A percentile compares a stretch with the other conserved stretches of the same genome.
Evolutionary conservation across 2,113 vertebrate genomes (phyloP).

Genomic region (Elgaria multicarinata): DNA sequence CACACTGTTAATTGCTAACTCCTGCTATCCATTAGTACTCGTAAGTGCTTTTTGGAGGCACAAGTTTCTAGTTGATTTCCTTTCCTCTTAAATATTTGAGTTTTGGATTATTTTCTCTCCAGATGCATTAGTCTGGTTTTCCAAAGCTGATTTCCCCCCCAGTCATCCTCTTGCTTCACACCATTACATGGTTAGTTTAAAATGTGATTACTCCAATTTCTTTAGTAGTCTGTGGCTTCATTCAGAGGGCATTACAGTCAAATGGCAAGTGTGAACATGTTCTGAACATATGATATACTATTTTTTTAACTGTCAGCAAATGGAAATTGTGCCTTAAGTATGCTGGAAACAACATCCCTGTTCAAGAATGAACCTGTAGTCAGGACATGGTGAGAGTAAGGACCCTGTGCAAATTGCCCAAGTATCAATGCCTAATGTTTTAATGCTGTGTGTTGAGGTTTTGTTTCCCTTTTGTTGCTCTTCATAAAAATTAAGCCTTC

Average conservation of each 20-base stretch:
- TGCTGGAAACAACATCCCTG: not conserved
- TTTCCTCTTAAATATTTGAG: slow-evolving; percentile 10
- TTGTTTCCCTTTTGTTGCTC: not conserved
- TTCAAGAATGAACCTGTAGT: not conserved
- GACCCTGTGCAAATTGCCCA: not conserved
- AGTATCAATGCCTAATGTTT: not conserved
- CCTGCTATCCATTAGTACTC: not conserved
- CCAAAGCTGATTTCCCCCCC: not conserved
- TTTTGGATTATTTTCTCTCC: slow-evolving; percentile 13
- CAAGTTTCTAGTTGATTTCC: slow-evolving; percentile 10
- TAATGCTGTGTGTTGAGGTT: not conserved
- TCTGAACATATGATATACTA: not conserved
- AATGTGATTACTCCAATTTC: slow-evolving; percentile 8
- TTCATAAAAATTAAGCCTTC: not conserved
- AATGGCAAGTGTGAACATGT: not conserved
- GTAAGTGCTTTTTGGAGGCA: not conserved
- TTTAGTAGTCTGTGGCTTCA: not conserved
- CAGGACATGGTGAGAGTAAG: not conserved
- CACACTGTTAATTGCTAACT: not conserved
- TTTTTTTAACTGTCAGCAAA: not conserved
- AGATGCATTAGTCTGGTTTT: not conserved
- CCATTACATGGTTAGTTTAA: slow-evolving; percentile 3
- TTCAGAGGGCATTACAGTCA: slow-evolving; percentile 3
- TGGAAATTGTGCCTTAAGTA: not conserved
- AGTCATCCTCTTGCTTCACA: not conserved